Conservation (phyloP, 2,113 vertebrate genomes). For the Anser cygnoides region DNA sequence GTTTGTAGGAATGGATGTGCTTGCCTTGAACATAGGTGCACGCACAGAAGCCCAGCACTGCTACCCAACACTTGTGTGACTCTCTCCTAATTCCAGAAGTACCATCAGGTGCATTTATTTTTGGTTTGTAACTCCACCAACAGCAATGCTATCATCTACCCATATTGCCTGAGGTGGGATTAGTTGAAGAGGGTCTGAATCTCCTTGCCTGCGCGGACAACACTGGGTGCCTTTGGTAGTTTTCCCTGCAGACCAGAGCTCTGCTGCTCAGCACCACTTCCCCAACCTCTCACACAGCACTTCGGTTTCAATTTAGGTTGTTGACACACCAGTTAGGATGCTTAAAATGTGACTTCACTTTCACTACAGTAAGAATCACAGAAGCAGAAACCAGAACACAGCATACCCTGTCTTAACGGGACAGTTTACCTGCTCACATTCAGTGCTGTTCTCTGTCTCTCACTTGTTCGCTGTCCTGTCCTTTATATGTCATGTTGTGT, state of each 20-base stretch:
- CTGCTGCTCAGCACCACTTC: background rate
- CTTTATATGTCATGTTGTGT: background rate
- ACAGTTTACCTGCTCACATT: background rate
- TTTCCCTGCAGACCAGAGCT: background rate
- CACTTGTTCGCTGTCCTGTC: background rate
- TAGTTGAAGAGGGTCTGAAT: rapidly evolving
- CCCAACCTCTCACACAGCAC: background rate
- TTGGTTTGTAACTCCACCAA: background rate
- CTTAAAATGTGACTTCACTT: background rate
- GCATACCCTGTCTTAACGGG: rapidly evolving
- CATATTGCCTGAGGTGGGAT: background rate
- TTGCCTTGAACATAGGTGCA: background rate
- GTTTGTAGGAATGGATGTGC: rapidly evolving
- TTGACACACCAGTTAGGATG: background rate
- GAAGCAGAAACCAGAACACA: background rate
- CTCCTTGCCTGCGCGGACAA: rapidly evolving
- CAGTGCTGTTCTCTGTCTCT: background rate
- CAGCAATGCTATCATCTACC: background rate
- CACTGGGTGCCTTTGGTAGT: background rate
- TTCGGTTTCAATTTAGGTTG: background rate
- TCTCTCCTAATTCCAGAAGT: background rate
- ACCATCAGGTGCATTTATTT: background rate
- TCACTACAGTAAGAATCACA: background rate
- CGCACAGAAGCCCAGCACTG: no score
- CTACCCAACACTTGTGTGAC: background rate